phyloP scores from a whole-genome alignment of 2,797 vertebrate genomes.

The Macropodus opercularis region DNA sequence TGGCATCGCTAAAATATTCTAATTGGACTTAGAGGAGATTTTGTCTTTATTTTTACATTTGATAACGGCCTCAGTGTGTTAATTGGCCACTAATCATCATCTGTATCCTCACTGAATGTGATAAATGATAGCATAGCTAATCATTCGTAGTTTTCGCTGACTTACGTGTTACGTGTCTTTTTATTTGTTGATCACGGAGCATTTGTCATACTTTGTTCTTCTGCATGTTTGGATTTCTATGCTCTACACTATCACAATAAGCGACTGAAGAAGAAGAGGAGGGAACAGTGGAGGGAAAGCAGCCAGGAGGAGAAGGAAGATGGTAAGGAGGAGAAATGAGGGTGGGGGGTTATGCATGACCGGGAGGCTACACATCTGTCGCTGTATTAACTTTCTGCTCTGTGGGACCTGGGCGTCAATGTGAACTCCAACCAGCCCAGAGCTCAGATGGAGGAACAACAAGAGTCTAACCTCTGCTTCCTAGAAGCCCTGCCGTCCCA shows the following conservation, averaged over 20 bases:
- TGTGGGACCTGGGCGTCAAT: conserved; percentile 90
- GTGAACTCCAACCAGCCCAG: conserved; percentile 48
- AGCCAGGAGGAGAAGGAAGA: conserved; percentile 63
- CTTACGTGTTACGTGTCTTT: neutral
- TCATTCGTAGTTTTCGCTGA: neutral
- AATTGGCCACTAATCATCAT: too few species aligned
- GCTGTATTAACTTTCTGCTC: conserved; percentile 94
- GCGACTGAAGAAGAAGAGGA: conserved; percentile 60
- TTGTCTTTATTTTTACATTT: too few species aligned
- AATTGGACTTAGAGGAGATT: too few species aligned
- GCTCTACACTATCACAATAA: neutral
- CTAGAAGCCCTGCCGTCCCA: neutral
- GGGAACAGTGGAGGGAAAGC: conserved; percentile 34
- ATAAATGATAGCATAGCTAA: neutral
- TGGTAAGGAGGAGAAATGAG: conserved; percentile 63
- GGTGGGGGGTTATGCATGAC: conserved; percentile 83
- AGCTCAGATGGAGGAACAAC: conserved; percentile 63
- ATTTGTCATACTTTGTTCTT: neutral
- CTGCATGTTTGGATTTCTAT: neutral
- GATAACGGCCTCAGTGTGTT: too few species aligned
- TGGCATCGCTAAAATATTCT: too few species aligned
- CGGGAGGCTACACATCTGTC: conserved; percentile 94
- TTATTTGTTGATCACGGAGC: neutral
- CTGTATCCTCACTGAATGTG: too few species aligned
- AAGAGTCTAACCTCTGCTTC: conserved; percentile 22